Percentiles rank a stretch among this genome's conserved stretches.
Evolutionary conservation across 2,113 vertebrate species (phyloP).

Genomic region (Brachyistius frenatus): DNA sequence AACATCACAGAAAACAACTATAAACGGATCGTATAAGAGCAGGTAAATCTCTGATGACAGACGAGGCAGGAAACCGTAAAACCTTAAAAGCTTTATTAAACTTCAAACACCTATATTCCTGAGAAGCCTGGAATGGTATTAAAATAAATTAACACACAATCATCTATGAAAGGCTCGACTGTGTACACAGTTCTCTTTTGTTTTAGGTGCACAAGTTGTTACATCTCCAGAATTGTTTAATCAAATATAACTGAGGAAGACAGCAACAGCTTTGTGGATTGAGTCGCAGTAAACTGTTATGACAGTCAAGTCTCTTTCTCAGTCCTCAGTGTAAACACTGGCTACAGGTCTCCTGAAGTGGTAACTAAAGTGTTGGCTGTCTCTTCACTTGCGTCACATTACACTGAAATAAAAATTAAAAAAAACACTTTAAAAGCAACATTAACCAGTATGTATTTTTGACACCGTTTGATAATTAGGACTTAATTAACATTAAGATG

Average conservation of each 20-base stretch:
- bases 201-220: constrained; percentile 66
- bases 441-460: neutral
- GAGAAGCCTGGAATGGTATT: constrained; percentile 78
- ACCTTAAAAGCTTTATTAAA: constrained; percentile 78
- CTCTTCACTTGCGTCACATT: constrained; percentile 11
- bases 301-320: constrained; percentile 28
- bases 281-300: constrained; percentile 20
- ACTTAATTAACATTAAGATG: neutral
- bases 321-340: constrained; percentile 34
- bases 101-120: constrained; percentile 80
- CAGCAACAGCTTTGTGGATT: constrained; percentile 40
- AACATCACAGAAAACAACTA: too few species aligned
- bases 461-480: neutral
- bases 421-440: neutral
- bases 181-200: constrained; percentile 15
- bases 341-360: constrained; percentile 34
- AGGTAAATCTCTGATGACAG: neutral
- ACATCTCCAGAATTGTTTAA: constrained; percentile 52
- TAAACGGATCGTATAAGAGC: too few species aligned
- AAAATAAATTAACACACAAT: constrained; percentile 83
- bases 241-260: constrained; percentile 49
- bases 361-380: constrained; percentile 9
- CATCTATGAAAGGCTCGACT: constrained; percentile 64
- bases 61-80: constrained; percentile 35
- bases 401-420: constrained; percentile 13